Percentiles rank a stretch among this genome's conserved stretches.
Evolutionary conservation across 1,140 invertebrate genomes (phyloP).

Genomic region (Frieseomelitta varia): DNA sequence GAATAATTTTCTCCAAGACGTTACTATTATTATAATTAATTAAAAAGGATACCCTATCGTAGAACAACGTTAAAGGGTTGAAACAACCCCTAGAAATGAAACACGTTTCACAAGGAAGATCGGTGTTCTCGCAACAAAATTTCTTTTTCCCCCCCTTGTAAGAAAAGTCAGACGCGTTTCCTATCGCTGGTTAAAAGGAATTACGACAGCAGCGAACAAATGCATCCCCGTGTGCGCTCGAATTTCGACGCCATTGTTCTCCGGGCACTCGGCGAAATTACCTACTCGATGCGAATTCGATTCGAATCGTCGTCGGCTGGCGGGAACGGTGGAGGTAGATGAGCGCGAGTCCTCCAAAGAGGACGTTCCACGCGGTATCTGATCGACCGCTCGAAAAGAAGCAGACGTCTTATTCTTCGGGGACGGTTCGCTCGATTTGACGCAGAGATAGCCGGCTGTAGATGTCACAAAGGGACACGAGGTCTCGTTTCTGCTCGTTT

Average conservation of each 20-base stretch:
- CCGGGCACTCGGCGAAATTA: conserved; percentile 46
- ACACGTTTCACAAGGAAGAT: not conserved
- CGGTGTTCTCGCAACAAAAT: not conserved
- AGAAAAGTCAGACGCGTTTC: not conserved
- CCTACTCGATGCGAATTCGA: conserved; percentile 56
- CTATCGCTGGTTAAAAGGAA: conserved; percentile 4
- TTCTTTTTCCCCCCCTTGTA: not conserved
- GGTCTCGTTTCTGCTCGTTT: conserved; percentile 53
- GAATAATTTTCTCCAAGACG: too few relatives aligned
- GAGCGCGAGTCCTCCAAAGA: conserved; percentile 32
- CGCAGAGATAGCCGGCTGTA: conserved; percentile 56
- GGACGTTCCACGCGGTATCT: conserved; percentile 60
- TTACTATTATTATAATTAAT: too few relatives aligned
- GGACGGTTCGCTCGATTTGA: conserved; percentile 58
- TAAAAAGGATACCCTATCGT: too few relatives aligned
- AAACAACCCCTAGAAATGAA: not conserved
- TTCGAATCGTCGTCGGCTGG: conserved; percentile 16
- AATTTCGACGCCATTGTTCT: conserved; percentile 35
- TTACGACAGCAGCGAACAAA: conserved; percentile 23
- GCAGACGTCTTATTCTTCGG: conserved; percentile 65
- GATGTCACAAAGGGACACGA: conserved; percentile 55
- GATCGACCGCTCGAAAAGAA: conserved; percentile 55
- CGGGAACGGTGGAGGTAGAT: conserved; percentile 21
- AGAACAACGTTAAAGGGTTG: not conserved
- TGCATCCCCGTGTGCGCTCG: not conserved